Percentiles rank a stretch among this genome's conserved stretches.
These are phyloP conservation scores for Blastobasis adustella DNA, from an alignment of 2,888 invertebrate species.

Conservation along the genomic window DNA sequence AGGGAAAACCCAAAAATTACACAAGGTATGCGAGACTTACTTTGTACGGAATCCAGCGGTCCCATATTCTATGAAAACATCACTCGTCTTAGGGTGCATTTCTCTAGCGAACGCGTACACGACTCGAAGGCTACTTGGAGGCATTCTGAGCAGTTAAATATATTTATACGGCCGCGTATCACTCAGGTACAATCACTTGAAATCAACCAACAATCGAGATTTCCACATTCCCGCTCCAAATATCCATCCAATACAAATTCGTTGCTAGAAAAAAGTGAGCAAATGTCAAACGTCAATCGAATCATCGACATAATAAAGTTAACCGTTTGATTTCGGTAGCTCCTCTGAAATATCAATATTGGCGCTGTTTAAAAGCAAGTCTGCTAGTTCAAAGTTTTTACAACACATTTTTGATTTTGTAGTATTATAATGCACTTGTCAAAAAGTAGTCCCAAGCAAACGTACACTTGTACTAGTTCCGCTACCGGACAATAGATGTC, in stretches of 20 bases:
- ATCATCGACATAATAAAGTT: slow-evolving; percentile 3
- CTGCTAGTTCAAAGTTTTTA: background rate
- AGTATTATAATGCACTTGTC: slow-evolving; percentile 12
- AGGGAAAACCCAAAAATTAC: slow-evolving; percentile 20
- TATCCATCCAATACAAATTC: too few relatives aligned
- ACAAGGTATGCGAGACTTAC: slow-evolving; percentile 66
- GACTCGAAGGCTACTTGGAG: slow-evolving; percentile 76
- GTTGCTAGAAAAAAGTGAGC: slow-evolving; percentile 15
- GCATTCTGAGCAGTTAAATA: slow-evolving; percentile 62
- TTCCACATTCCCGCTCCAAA: slow-evolving; percentile 62
- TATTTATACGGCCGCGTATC: slow-evolving; percentile 62
- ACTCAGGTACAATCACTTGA: slow-evolving; percentile 63
- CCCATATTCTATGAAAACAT: slow-evolving; percentile 84
- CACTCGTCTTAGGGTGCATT: slow-evolving; percentile 83
- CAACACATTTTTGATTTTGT: background rate
- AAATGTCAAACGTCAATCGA: slow-evolving; percentile 35
- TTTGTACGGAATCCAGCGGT: slow-evolving; percentile 90
- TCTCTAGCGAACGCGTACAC: slow-evolving; percentile 86
- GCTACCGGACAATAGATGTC: slow-evolving; percentile 12
- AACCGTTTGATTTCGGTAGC: slow-evolving; percentile 12
- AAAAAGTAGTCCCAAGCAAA: slow-evolving; percentile 13
- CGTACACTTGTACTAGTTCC: slow-evolving; percentile 6
- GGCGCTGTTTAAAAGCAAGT: background rate
- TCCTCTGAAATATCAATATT: background rate
- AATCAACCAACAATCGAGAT: slow-evolving; percentile 60